Percentiles rank a stretch among this genome's conserved stretches.
Evolutionary conservation across 2,113 vertebrate genomes (phyloP).

Genomic region (Dipodomys stephensi): DNA sequence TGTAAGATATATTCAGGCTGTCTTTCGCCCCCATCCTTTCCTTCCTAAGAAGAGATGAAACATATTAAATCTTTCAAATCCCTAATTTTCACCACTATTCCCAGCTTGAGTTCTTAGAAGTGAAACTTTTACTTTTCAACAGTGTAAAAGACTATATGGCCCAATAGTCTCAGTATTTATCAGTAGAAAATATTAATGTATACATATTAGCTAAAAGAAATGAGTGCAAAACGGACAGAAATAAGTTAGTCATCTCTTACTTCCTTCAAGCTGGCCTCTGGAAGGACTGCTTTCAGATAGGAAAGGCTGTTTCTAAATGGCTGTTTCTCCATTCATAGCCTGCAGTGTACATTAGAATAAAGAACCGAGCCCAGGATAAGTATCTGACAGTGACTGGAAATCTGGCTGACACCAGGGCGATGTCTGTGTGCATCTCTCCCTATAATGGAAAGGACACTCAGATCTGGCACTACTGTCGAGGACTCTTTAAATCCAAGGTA

Average conservation of each 20-base stretch:
- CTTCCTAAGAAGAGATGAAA: not conserved
- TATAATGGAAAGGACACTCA: conserved; percentile 83
- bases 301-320: not conserved
- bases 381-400: conserved; percentile 86
- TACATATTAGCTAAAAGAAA: not conserved
- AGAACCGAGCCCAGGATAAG: conserved; percentile 85
- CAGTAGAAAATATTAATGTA: not conserved
- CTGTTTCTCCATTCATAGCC: conserved; percentile 81
- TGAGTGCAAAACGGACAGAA: not conserved
- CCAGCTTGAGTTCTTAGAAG: not conserved
- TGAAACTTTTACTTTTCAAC: not conserved
- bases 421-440: conserved; percentile 83
- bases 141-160: not conserved
- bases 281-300: not conserved
- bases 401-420: conserved; percentile 77
- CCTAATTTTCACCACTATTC: not conserved
- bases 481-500: conserved; percentile 91
- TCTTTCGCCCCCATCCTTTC: not conserved
- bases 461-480: conserved; percentile 89
- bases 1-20: not conserved
- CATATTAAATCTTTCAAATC: not conserved
- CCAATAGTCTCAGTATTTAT: not conserved
- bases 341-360: conserved; percentile 88
- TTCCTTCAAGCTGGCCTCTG: not conserved
- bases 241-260: not conserved